phyloP scores from a whole-genome alignment of 2,113 vertebrate species.

The Guaruba guarouba region DNA sequence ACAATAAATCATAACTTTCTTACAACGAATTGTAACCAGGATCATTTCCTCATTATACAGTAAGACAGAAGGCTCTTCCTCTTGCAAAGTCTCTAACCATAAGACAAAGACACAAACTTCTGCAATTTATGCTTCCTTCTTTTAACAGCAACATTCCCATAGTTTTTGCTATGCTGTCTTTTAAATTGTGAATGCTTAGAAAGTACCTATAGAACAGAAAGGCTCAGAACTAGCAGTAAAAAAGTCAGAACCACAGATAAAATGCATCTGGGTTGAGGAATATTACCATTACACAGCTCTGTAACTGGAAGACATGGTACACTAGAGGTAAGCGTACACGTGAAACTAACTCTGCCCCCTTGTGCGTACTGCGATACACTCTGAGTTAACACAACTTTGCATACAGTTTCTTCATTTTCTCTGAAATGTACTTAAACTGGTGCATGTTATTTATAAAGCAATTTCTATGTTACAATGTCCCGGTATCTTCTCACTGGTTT shows the following conservation, averaged over 20 bases:
- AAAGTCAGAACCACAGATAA: neutral
- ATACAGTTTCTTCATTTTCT: neutral
- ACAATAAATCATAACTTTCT: slow-evolving; percentile 37
- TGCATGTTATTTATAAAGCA: neutral
- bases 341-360: slow-evolving; percentile 30
- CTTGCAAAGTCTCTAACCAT: slow-evolving; percentile 41
- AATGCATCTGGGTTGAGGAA: neutral
- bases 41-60: slow-evolving; percentile 39
- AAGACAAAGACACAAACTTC: slow-evolving; percentile 5
- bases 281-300: neutral
- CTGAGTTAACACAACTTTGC: neutral
- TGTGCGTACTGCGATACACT: neutral
- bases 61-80: slow-evolving; percentile 19
- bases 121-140: slow-evolving; percentile 46
- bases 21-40: slow-evolving; percentile 33
- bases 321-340: neutral
- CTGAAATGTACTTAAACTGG: neutral
- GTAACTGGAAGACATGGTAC: neutral
- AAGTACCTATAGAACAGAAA: neutral
- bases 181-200: slow-evolving; percentile 2
- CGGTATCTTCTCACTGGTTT: neutral
- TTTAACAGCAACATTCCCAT: slow-evolving; percentile 30
- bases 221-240: slow-evolving; percentile 14
- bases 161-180: slow-evolving; percentile 22
- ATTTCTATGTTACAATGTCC: neutral